A percentile compares a stretch with the other conserved stretches of the same genome.
Conservation (phyloP, 2,113 vertebrate species). For the Syrmaticus mikado region DNA sequence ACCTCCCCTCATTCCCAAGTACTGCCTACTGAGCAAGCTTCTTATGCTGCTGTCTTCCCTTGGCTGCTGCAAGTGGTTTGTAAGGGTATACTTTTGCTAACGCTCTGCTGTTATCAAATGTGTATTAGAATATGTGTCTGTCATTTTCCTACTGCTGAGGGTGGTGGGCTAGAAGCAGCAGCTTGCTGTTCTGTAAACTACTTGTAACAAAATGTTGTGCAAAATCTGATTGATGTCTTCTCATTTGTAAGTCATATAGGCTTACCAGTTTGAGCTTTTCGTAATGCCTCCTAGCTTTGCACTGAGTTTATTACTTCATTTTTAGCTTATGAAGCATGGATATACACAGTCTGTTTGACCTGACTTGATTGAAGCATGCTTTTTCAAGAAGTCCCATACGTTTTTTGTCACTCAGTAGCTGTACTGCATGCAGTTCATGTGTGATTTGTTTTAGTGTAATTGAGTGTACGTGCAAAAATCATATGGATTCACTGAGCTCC, state of each 20-base stretch:
- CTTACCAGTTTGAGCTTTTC: neutral
- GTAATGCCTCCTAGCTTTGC: neutral
- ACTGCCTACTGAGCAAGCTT: neutral
- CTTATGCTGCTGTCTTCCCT: neutral
- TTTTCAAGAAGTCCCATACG: neutral
- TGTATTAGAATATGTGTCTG: neutral
- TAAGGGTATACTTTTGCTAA: neutral
- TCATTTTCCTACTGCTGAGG: neutral
- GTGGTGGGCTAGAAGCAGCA: accelerated
- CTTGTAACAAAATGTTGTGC: neutral
- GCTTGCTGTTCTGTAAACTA: neutral
- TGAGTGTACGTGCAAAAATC: neutral
- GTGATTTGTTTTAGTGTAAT: neutral
- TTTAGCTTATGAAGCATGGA: neutral
- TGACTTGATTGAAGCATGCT: neutral
- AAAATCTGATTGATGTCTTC: neutral
- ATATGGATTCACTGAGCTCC: neutral
- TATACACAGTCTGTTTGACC: neutral
- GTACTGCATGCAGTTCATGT: neutral
- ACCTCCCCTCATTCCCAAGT: neutral
- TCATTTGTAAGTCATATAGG: neutral
- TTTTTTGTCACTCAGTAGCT: neutral
- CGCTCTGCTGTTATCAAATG: neutral
- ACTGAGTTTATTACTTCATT: neutral
- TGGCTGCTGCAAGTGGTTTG: neutral